phyloP scores from a whole-genome alignment of 2,888 invertebrate species.

The Eupithecia pulchellata region DNA sequence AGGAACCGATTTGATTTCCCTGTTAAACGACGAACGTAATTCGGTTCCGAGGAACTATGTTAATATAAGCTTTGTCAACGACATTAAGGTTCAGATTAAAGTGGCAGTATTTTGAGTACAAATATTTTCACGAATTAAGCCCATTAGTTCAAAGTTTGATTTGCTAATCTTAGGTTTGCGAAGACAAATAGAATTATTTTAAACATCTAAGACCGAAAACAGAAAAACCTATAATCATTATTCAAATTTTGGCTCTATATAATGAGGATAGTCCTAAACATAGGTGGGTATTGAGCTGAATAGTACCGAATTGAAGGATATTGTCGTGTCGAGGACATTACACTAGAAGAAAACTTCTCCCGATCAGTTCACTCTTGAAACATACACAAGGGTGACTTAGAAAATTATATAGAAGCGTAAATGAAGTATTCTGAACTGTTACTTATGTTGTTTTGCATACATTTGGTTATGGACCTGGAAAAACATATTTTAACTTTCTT shows the following conservation, averaged over 20 bases:
- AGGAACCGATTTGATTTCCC: conserved; percentile 44
- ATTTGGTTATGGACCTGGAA: too few relatives aligned
- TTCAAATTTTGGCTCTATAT: neutral
- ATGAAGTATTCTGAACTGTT: too few relatives aligned
- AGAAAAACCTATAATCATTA: neutral
- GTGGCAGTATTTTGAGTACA: neutral
- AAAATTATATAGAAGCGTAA: too few relatives aligned
- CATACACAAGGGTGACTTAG: too few relatives aligned
- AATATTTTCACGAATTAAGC: neutral
- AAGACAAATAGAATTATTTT: neutral
- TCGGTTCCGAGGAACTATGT: conserved; percentile 26
- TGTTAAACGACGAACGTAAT: conserved; percentile 51
- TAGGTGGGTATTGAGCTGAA: neutral
- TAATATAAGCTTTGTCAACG: neutral
- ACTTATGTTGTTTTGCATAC: too few relatives aligned
- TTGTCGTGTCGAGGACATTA: neutral
- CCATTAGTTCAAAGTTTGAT: neutral
- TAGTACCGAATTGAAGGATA: neutral
- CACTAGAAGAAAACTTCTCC: neutral
- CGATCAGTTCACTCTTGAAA: neutral
- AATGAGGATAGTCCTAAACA: neutral
- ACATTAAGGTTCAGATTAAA: neutral
- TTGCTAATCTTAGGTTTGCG: neutral
- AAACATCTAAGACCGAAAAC: neutral
- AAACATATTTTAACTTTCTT: too few relatives aligned